Percentiles rank a stretch among this genome's conserved stretches.
Evolutionary conservation across 2,797 vertebrate species (phyloP).

Genomic region (Nothura maculosa): DNA sequence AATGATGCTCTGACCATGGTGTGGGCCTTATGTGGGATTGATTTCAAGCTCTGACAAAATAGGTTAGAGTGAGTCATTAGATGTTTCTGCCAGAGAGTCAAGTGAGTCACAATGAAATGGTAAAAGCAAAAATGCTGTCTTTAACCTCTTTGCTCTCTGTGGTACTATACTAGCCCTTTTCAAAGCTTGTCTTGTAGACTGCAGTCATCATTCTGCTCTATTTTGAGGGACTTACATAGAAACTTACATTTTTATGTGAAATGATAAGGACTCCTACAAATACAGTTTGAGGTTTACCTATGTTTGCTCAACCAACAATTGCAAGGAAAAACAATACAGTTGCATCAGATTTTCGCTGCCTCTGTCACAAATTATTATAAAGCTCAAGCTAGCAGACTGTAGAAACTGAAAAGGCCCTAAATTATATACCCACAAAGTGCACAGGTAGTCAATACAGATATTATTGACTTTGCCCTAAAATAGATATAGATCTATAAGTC

Average conservation of each 20-base stretch:
- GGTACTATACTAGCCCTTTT: not conserved
- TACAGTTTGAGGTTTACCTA: not conserved
- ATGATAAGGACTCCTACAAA: accelerated
- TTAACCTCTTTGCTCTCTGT: not conserved
- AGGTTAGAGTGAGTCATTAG: not conserved
- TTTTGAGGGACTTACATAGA: not conserved
- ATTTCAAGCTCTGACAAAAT: constrained; percentile 14
- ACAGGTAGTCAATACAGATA: not conserved
- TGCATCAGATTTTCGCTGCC: not conserved
- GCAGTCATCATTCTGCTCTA: not conserved
- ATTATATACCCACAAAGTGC: not conserved
- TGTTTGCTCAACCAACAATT: not conserved
- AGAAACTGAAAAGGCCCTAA: not conserved
- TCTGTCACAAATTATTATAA: not conserved
- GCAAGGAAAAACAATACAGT: not conserved
- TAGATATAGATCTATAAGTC: not conserved
- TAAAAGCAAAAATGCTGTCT: not conserved
- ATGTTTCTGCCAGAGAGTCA: not conserved
- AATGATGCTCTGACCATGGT: not conserved
- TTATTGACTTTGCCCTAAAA: not conserved
- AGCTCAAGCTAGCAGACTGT: not conserved
- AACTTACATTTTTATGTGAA: not conserved
- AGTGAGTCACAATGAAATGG: not conserved
- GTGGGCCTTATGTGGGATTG: not conserved
- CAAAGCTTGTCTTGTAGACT: not conserved